Base-by-base conservation (phyloP, 2,113 vertebrate genomes). In the Cygnus buccinator region DNA sequence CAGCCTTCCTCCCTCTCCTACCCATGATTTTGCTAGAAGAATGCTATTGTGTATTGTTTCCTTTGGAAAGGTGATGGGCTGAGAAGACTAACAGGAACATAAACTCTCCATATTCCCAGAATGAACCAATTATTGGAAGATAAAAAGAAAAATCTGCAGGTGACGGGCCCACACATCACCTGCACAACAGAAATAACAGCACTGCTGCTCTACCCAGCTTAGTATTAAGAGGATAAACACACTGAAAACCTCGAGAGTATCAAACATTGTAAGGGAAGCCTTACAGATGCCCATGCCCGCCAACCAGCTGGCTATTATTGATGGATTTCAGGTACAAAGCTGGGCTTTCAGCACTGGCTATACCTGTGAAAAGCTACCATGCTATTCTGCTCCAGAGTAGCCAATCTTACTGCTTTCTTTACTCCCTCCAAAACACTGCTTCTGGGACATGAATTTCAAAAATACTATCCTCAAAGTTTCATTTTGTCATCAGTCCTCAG, bases 271-370 rank as follows among this genome's bases (percentile, higher is more conserved):
- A 6, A 9, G 3, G 23, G 52, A 50, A 71, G 19, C 22, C 17
- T 2, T 7, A 3, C 0, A 16, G 28, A 19, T 12, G 8, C 31
- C 26, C 22, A 8, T 1, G 50, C 50, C 23, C 5, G 18, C 5
- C 62, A 4, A 0, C 35, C 68, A 28, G n/a, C n/a, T 5, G 61
- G 43, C 39, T 35, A 2, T 1, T 35, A 4, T 1, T 13, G n/a
- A 3, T 11, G n/a, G 72, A 26, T 15, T 70, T 28, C 22, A 5
- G 6, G 35, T 10, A 12, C 20, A 25, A 29, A 26, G 50, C 6
- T 28, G 28, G 29, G 26, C 28, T 29, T 6, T 65, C 12, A 11
- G 22, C 71, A 29, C 20, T 1, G 1, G 76, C 58, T 8, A 0
- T 33, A 50, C 25, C 62, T 11, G n/a, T 12, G 3, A 22, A 13